phyloP scores from a whole-genome alignment of 2,113 vertebrate genomes.

The Platanista minor region DNA sequence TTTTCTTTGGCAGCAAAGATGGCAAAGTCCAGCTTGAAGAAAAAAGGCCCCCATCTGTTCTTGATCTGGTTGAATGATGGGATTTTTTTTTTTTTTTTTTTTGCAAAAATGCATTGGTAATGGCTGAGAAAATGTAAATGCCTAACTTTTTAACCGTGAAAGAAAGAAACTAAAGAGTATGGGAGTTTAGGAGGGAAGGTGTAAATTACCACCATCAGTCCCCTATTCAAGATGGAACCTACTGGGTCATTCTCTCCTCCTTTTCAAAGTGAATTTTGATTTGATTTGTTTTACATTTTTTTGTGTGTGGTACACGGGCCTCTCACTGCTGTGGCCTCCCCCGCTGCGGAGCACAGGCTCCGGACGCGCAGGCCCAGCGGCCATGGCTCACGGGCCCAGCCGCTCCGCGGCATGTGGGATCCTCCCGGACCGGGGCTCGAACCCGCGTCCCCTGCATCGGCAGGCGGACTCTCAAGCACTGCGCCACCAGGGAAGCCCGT shows the following conservation, averaged over 20 bases:
- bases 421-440: too few species aligned
- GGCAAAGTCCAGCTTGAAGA: neutral
- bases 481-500: too few species aligned
- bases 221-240: neutral
- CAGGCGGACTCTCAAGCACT: too few species aligned
- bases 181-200: neutral
- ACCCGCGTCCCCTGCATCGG: too few species aligned
- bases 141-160: constrained; percentile 9
- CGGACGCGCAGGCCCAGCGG: too few species aligned
- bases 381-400: too few species aligned
- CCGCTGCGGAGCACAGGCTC: too few species aligned
- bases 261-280: constrained; percentile 51
- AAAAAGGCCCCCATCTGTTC: neutral
- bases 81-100: neutral
- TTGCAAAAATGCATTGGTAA: neutral
- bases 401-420: too few species aligned
- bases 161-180: neutral
- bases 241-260: constrained; percentile 15
- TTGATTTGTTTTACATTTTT: too few species aligned
- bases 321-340: too few species aligned
- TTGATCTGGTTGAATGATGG: constrained; percentile 9
- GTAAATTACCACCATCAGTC: neutral
- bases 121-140: constrained; percentile 24
- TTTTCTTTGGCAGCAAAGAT: constrained; percentile 13
- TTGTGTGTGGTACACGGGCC: too few species aligned